Evolutionary conservation across 2,797 vertebrate species (phyloP), one percentile per base, ranked within the genome.

Genomic region (Oreortyx pictus): DNA sequence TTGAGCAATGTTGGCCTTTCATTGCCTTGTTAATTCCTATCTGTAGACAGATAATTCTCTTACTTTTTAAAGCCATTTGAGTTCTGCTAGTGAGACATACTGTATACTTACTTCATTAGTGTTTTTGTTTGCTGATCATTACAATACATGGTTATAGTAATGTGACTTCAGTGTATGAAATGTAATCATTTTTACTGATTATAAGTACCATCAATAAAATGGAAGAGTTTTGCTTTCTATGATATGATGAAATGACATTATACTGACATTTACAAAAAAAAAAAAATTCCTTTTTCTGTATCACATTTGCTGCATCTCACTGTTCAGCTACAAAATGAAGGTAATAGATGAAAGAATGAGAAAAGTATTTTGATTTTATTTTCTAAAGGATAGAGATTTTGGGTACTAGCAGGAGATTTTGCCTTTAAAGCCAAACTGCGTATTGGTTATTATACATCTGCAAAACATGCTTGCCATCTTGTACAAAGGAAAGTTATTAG

Each of bases 231-330:
- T 64, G 41, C 62, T 83, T 25, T 87, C 82, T 84, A 7, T 62
- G 27, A 66, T 83, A 44, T 57, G 64, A 86, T 61, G 82, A 91
- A 93, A 82, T 86, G 31, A 61, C 71, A 82, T 93, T 93, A 84
- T 84, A 64, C 52, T 95, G 95, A 92, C 89, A 93, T 96, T 96
- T 96, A 79, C 56, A 46, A 52, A 81, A 88, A 84, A 37, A 33
- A 39, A 8, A 41, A 35, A 27, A 3, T 12, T 33, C 31, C 10
- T 89, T 89, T 70, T 92, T 67, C 74, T 88, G 1, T 76, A 71
- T 77, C 94, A 9, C 49, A 59, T 95, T 96, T 95, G 12, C 74
- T 88, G 14, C 57, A 17, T 88, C 41, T 47, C 64, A 37, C 47
- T 92, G 19, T 59, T 90, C 37, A 90, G 41, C 20, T 77, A 35